Conservation (phyloP, 2,113 vertebrate genomes). For the Trachemys scripta region DNA sequence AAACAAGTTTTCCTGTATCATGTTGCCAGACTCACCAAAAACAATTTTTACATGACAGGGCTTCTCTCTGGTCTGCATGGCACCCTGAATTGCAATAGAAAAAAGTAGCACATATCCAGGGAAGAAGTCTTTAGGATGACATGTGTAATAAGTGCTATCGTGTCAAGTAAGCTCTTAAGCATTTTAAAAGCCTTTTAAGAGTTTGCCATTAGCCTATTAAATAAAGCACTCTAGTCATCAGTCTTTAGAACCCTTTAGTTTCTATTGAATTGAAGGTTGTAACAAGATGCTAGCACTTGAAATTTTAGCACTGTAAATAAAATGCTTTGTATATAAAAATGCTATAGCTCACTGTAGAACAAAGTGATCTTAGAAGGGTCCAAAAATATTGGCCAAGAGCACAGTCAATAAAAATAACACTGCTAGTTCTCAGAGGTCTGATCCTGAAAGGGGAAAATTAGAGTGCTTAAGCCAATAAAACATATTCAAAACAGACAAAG, state of each 20-base stretch:
- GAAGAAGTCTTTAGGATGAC: background rate
- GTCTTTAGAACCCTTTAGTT: background rate
- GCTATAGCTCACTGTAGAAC: background rate
- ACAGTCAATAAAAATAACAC: background rate
- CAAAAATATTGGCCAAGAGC: background rate
- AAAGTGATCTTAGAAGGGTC: background rate
- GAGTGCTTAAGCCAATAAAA: background rate
- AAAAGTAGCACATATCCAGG: background rate
- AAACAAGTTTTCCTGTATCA: background rate
- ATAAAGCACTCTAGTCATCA: background rate
- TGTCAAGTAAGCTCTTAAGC: background rate
- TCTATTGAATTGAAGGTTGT: background rate
- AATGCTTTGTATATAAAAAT: background rate
- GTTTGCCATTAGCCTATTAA: background rate
- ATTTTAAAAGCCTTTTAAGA: background rate
- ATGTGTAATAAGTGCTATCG: background rate
- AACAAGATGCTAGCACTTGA: background rate
- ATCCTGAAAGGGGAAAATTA: background rate
- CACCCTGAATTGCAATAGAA: background rate
- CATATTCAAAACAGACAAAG: background rate
- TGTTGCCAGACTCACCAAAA: background rate
- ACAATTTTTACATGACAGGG: background rate
- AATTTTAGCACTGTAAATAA: background rate
- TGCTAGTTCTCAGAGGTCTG: background rate
- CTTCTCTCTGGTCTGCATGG: background rate